phyloP scores from a whole-genome alignment of 2,113 vertebrate genomes.

The Silurus asotus region DNA sequence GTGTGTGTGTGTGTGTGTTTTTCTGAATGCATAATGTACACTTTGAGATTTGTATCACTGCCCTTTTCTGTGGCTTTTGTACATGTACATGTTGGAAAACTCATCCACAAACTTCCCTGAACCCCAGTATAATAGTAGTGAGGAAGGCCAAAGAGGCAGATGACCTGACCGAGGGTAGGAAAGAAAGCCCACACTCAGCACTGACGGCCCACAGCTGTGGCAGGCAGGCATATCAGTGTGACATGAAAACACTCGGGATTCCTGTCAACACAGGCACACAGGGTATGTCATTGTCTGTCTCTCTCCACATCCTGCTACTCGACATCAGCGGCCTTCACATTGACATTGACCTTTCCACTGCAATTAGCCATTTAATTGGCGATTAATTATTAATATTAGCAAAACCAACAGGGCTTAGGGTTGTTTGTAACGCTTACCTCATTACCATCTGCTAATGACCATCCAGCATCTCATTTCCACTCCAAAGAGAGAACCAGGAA shows the following conservation, averaged over 20 bases:
- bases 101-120: conserved; percentile 4
- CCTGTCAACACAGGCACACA: conserved; percentile 60
- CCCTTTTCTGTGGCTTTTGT: conserved; percentile 2
- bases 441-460: conserved; percentile 77
- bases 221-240: conserved; percentile 60
- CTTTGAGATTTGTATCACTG: conserved; percentile 3
- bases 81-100: conserved; percentile 15
- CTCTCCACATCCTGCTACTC: conserved; percentile 32
- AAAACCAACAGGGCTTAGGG: conserved; percentile 75
- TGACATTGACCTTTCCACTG: conserved; percentile 77
- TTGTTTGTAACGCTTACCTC: conserved; percentile 75
- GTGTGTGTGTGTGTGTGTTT: not conserved
- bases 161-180: conserved; percentile 53
- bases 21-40: not conserved
- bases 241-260: conserved; percentile 69
- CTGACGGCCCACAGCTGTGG: conserved; percentile 65
- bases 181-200: conserved; percentile 71
- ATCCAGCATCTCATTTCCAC: conserved; percentile 75
- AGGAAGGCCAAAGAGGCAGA: conserved; percentile 24
- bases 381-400: conserved; percentile 76
- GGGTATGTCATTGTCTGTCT: conserved; percentile 18
- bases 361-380: conserved; percentile 77
- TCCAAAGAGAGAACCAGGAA: conserved; percentile 61
- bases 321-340: conserved; percentile 63
- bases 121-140: conserved; percentile 22